These are phyloP conservation scores for Drosophila santomea DNA, from an alignment of 1,140 invertebrate species.

Conservation along the genomic window DNA sequence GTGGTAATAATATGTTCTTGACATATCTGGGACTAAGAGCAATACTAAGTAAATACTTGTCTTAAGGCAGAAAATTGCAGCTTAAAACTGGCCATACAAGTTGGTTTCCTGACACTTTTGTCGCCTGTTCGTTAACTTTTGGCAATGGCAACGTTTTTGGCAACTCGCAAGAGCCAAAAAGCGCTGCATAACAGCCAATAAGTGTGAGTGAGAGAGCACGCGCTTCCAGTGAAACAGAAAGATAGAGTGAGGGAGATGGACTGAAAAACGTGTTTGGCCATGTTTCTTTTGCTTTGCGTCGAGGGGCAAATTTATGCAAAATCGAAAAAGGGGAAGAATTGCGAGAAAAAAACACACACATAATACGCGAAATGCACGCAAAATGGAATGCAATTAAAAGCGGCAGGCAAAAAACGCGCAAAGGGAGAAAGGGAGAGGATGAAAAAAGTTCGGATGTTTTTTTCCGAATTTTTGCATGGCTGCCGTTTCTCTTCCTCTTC, in stretches of 20 bases:
- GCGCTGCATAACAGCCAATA: not conserved
- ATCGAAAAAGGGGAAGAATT: constrained; percentile 35
- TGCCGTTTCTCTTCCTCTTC: constrained; percentile 25
- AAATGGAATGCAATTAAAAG: constrained; percentile 82
- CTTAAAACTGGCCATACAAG: too few species aligned
- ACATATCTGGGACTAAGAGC: too few species aligned
- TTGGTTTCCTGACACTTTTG: constrained; percentile 24
- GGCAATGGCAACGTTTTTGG: constrained; percentile 26
- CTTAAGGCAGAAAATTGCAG: too few species aligned
- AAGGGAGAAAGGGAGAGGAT: constrained; percentile 5
- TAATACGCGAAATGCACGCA: constrained; percentile 42
- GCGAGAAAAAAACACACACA: constrained; percentile 33
- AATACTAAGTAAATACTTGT: too few species aligned
- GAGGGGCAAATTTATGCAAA: constrained; percentile 46
- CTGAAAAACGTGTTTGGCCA: constrained; percentile 62
- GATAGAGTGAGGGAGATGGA: not conserved
- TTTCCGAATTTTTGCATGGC: constrained; percentile 74
- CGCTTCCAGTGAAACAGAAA: constrained; percentile 12
- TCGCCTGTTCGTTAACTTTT: constrained; percentile 64
- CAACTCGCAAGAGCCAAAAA: constrained; percentile 1
- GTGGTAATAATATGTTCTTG: too few species aligned
- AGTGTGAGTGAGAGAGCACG: not conserved
- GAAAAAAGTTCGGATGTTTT: constrained; percentile 4
- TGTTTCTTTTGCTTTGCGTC: constrained; percentile 55
- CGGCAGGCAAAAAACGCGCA: constrained; percentile 72